These are phyloP conservation scores for Dendropsophus ebraccatus DNA, from an alignment of 2,113 vertebrate genomes.

Conservation along the genomic window DNA sequence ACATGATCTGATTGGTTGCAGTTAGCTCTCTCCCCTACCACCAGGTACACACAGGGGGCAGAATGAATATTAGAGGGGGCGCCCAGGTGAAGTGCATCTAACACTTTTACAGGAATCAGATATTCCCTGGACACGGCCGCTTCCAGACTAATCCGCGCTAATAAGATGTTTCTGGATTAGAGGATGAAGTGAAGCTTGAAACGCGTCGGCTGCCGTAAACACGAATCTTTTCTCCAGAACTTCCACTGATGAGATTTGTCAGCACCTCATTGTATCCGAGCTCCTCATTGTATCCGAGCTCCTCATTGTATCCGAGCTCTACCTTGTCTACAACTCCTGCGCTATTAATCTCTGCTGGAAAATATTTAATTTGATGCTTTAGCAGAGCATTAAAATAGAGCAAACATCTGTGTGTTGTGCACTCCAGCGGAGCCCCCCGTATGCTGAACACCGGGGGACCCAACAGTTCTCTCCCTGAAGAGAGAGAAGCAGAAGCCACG, in stretches of 20 bases:
- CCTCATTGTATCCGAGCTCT: neutral
- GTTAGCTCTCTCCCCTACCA: neutral
- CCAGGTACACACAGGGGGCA: neutral
- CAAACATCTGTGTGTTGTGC: conserved; percentile 49
- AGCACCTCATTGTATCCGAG: too few relatives aligned
- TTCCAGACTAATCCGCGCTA: neutral
- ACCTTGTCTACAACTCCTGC: conserved; percentile 9
- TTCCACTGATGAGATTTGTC: conserved; percentile 39
- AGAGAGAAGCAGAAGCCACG: neutral
- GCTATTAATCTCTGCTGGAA: conserved; percentile 50
- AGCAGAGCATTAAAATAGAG: conserved; percentile 57
- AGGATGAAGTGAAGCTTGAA: conserved; percentile 8
- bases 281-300: neutral
- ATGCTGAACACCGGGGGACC: conserved; percentile 18
- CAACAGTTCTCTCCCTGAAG: conserved; percentile 22
- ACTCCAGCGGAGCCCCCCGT: conserved; percentile 31
- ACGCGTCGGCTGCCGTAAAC: neutral
- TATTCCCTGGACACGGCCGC: neutral
- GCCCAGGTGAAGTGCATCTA: neutral
- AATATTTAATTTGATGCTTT: conserved; percentile 57
- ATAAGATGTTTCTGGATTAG: neutral
- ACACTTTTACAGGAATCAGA: too few relatives aligned
- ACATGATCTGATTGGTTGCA: neutral
- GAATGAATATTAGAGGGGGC: too few relatives aligned
- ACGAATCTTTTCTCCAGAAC: neutral